Percentiles rank a stretch among this genome's conserved stretches.
phyloP scores from a whole-genome alignment of 2,113 vertebrate species.

The Phylloscopus whistleri region DNA sequence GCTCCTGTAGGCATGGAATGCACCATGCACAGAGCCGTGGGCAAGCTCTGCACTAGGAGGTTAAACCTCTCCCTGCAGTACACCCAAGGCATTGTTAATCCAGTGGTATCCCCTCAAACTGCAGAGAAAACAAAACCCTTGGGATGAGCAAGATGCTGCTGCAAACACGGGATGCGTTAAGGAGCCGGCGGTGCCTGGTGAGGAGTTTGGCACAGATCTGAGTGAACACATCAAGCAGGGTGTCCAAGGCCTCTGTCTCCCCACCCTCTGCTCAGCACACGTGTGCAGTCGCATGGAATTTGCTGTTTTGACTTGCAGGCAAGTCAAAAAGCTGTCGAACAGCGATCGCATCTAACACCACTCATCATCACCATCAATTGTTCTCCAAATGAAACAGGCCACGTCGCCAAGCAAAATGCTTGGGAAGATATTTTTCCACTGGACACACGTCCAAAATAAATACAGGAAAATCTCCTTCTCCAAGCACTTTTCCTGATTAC shows the following conservation, averaged over 20 bases:
- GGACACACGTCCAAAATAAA: constrained; percentile 79
- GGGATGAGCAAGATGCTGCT: not conserved
- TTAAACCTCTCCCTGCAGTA: not conserved
- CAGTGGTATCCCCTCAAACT: not conserved
- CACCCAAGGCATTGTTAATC: not conserved
- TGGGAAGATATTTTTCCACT: constrained; percentile 79
- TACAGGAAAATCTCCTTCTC: constrained; percentile 69
- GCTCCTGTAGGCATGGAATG: not conserved
- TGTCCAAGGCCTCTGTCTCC: not conserved
- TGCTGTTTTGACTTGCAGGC: not conserved
- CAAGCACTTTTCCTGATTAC: constrained; percentile 56
- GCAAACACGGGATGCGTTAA: rapidly evolving
- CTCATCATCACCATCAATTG: constrained; percentile 76
- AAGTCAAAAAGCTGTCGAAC: constrained; percentile 26
- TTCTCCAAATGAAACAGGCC: constrained; percentile 82
- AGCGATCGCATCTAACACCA: constrained; percentile 48
- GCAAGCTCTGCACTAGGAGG: not conserved
- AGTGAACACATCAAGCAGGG: not conserved
- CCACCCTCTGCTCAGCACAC: not conserved
- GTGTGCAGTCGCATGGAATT: not conserved
- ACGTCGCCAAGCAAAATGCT: constrained; percentile 70
- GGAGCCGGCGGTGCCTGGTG: not conserved
- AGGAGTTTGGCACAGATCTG: not conserved
- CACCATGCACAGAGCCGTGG: not conserved
- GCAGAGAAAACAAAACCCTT: not conserved